Conservation (phyloP, 2,113 vertebrate species). For the Aegotheles bennettii region DNA sequence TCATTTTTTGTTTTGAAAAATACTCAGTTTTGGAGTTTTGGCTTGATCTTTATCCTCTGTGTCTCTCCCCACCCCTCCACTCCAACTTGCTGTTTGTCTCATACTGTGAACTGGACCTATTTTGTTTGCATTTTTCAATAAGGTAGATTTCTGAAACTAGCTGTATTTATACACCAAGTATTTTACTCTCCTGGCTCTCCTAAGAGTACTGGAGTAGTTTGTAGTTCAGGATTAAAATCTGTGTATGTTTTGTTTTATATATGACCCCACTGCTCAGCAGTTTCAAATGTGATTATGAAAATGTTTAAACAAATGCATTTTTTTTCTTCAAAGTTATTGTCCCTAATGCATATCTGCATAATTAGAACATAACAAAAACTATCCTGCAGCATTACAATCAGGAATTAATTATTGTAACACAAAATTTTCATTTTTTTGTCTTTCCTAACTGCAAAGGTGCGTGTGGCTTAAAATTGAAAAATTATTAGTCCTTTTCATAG, state of each 20-base stretch:
- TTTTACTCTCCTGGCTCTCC: neutral
- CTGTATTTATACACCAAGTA: neutral
- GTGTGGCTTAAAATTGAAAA: slow-evolving; percentile 43
- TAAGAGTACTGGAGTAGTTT: neutral
- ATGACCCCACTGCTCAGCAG: slow-evolving; percentile 1
- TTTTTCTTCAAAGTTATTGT: slow-evolving; percentile 66
- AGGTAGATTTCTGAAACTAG: neutral
- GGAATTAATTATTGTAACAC: slow-evolving; percentile 64
- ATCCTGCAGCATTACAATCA: slow-evolving; percentile 34
- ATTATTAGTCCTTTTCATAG: slow-evolving; percentile 49
- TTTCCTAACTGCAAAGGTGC: slow-evolving; percentile 53
- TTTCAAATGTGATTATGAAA: slow-evolving; percentile 61
- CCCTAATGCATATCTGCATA: slow-evolving; percentile 17
- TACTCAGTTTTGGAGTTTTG: neutral
- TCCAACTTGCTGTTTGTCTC: neutral
- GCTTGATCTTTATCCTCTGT: neutral
- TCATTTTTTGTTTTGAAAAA: neutral
- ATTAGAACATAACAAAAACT: slow-evolving; percentile 44
- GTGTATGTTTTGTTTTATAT: neutral
- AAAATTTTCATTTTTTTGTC: slow-evolving; percentile 43
- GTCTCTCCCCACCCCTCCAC: too few relatives aligned
- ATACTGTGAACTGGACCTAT: neutral
- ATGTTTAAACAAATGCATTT: slow-evolving; percentile 45
- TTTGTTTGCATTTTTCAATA: neutral
- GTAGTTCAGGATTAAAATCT: neutral